Percentiles rank a stretch among this genome's conserved stretches.
Conservation (phyloP, 2,888 invertebrate genomes). For the Meandrusa payeni region DNA sequence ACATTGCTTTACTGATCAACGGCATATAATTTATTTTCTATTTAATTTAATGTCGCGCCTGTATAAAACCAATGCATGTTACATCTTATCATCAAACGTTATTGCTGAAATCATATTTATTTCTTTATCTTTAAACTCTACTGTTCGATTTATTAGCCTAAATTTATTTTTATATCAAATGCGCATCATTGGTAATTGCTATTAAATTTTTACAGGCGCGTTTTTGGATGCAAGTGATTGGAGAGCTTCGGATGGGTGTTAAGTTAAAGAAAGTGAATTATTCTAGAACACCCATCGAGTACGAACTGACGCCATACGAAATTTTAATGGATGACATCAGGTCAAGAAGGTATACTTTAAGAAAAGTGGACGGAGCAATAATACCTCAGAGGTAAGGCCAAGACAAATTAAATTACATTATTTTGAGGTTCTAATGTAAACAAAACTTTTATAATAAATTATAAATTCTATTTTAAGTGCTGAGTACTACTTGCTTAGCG, state of each 20-base stretch:
- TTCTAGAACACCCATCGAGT: slow-evolving; percentile 90
- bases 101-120: slow-evolving; percentile 20
- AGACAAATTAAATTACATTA: neutral
- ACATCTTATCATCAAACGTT: neutral
- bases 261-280: slow-evolving; percentile 93
- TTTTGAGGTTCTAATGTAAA: no score
- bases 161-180: slow-evolving; percentile 42
- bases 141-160: slow-evolving; percentile 32
- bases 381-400: slow-evolving; percentile 82
- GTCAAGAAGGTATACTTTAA: slow-evolving; percentile 92
- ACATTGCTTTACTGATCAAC: slow-evolving; percentile 12
- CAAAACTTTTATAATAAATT: no score
- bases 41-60: slow-evolving; percentile 12
- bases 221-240: slow-evolving; percentile 97
- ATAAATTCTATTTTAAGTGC: no score
- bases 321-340: slow-evolving; percentile 98
- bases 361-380: slow-evolving; percentile 92
- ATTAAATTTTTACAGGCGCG: slow-evolving; percentile 84
- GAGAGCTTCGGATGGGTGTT: slow-evolving; percentile 94
- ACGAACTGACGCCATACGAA: slow-evolving; percentile 97
- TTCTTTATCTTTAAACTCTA: slow-evolving; percentile 6
- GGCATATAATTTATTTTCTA: neutral
- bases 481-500: no score
- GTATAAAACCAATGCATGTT: slow-evolving; percentile 8
- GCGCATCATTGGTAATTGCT: slow-evolving; percentile 26